Conservation (phyloP, 2,113 vertebrate species). For the Ciconia boyciana region DNA sequence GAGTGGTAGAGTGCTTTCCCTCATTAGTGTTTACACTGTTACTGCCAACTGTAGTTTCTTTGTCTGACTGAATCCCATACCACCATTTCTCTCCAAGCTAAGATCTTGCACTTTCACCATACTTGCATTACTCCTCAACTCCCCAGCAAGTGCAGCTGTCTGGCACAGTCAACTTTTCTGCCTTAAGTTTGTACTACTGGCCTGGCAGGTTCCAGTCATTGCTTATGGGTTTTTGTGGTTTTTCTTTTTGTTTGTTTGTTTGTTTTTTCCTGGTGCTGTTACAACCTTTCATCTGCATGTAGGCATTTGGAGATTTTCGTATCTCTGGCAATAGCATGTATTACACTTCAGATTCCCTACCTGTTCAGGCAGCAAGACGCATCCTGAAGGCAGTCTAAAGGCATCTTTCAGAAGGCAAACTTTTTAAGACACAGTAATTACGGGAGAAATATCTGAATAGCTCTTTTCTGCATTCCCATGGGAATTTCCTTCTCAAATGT, state of each 20-base stretch:
- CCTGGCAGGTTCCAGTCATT: neutral
- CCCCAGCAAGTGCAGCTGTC: neutral
- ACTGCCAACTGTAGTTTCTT: neutral
- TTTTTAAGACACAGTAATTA: neutral
- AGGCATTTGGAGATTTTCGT: neutral
- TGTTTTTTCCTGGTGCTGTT: neutral
- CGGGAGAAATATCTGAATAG: neutral
- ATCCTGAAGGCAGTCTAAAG: neutral
- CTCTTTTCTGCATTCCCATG: neutral
- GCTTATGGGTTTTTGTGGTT: neutral
- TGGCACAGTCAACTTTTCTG: neutral
- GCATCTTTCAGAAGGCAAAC: neutral
- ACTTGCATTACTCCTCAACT: neutral
- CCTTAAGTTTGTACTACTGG: neutral
- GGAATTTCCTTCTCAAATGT: neutral
- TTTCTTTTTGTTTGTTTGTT: no score
- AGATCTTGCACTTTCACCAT: neutral
- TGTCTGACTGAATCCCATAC: neutral
- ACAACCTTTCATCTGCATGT: neutral
- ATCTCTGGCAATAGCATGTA: neutral
- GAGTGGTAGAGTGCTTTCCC: neutral
- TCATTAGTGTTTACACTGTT: neutral
- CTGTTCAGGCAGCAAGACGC: neutral
- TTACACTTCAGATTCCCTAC: neutral
- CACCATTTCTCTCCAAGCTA: neutral